A percentile compares a stretch with the other conserved stretches of the same genome.
Conservation (phyloP, 2,888 invertebrate genomes). For the Gryllus longicercus region DNA sequence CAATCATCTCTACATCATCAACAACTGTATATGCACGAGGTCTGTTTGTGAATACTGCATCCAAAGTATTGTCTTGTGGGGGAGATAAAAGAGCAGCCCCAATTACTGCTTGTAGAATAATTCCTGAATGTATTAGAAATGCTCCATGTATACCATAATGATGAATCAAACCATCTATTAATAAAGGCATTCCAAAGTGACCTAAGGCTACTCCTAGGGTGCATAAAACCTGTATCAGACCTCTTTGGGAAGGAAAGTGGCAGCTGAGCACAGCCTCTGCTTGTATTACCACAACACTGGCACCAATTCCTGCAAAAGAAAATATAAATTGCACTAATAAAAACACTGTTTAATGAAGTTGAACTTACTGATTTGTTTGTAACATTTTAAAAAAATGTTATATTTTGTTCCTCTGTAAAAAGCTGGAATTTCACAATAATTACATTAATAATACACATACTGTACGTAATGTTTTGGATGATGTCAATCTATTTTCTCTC, state of each 20-base stretch:
- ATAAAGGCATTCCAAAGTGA: not conserved
- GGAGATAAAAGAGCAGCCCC: not conserved
- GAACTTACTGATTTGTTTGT: too few relatives aligned
- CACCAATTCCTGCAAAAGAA: not conserved
- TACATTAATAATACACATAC: too few relatives aligned
- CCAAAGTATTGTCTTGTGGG: not conserved
- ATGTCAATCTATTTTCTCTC: too few relatives aligned
- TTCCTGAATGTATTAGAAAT: not conserved
- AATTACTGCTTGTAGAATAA: not conserved
- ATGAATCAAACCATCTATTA: not conserved
- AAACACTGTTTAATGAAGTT: too few relatives aligned
- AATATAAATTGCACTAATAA: not conserved
- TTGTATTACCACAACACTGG: constrained; percentile 5
- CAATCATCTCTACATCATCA: not conserved
- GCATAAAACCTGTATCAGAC: not conserved
- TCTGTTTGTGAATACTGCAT: not conserved
- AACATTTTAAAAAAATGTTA: too few relatives aligned
- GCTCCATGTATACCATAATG: not conserved
- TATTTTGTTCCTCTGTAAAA: too few relatives aligned
- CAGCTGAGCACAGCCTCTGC: not conserved
- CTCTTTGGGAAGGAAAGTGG: not conserved
- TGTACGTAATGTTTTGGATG: too few relatives aligned
- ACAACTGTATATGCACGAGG: not conserved
- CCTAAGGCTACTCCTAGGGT: not conserved
- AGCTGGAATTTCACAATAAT: too few relatives aligned